These are phyloP conservation scores for Habropoda laboriosa DNA, from an alignment of 1,140 invertebrate species.

Conservation along the genomic window DNA sequence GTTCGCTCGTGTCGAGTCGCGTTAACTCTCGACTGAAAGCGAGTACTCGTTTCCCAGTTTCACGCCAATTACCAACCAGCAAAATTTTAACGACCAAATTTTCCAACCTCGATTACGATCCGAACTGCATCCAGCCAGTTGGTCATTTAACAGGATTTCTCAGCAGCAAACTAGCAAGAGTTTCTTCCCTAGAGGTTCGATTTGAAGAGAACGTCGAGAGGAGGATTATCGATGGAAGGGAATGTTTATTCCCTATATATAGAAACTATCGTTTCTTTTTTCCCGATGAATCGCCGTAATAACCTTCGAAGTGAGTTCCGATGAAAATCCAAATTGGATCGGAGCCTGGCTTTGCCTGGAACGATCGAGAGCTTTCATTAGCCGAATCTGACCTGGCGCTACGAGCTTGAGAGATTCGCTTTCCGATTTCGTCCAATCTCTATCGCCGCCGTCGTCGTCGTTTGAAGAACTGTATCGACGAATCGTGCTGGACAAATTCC, in stretches of 20 bases:
- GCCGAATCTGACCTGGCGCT: not conserved
- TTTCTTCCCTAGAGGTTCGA: no score
- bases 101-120: no score
- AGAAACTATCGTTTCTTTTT: not conserved
- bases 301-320: not conserved
- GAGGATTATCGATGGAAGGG: not conserved
- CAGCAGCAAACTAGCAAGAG: no score
- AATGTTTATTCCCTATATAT: no score
- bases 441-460: not conserved
- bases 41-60: not conserved
- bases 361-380: not conserved
- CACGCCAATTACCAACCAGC: not conserved
- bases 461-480: no score
- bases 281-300: not conserved
- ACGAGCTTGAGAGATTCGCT: not conserved
- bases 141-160: no score
- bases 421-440: not conserved
- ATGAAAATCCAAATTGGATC: constrained; percentile 4
- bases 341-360: no score
- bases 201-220: no score
- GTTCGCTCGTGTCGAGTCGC: not conserved
- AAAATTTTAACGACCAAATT: no score
- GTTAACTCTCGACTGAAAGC: not conserved
- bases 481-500: no score
- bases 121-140: no score